A percentile compares a stretch with the other conserved stretches of the same genome.
phyloP scores from a whole-genome alignment of 2,797 vertebrate genomes.

The Gallirallus australis region DNA sequence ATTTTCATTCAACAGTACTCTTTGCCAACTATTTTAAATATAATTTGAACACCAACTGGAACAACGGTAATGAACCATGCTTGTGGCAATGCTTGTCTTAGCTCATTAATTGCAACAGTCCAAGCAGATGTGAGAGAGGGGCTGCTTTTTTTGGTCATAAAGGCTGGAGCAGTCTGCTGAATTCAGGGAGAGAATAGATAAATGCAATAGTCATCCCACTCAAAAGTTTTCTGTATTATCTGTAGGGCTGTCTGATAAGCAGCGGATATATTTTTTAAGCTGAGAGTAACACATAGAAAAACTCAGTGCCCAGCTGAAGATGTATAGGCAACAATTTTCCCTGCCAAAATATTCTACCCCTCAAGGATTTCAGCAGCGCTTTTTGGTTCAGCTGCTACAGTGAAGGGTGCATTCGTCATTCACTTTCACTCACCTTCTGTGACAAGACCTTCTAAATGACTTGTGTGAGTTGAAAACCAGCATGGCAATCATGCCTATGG shows the following conservation, averaged over 20 bases:
- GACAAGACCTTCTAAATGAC: background rate
- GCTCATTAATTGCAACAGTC: background rate
- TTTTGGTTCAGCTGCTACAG: background rate
- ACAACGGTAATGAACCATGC: background rate
- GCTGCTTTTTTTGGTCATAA: background rate
- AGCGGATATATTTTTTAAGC: background rate
- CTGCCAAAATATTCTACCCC: background rate
- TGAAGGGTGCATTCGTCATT: background rate
- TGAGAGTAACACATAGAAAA: background rate
- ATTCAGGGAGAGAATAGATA: background rate
- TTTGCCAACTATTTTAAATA: constrained; percentile 20
- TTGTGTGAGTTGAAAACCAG: background rate
- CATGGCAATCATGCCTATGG: background rate
- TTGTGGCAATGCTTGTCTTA: background rate
- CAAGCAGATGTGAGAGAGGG: background rate
- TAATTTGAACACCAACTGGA: background rate
- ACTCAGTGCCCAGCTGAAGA: background rate
- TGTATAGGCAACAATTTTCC: background rate
- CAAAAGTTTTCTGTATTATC: background rate
- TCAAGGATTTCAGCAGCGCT: background rate
- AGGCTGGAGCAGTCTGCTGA: background rate
- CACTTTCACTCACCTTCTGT: background rate
- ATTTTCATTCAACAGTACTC: background rate
- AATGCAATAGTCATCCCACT: background rate
- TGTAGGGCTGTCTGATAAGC: background rate